These are phyloP conservation scores for Cnemophilus loriae DNA, from an alignment of 2,113 vertebrate species.

Conservation along the genomic window DNA sequence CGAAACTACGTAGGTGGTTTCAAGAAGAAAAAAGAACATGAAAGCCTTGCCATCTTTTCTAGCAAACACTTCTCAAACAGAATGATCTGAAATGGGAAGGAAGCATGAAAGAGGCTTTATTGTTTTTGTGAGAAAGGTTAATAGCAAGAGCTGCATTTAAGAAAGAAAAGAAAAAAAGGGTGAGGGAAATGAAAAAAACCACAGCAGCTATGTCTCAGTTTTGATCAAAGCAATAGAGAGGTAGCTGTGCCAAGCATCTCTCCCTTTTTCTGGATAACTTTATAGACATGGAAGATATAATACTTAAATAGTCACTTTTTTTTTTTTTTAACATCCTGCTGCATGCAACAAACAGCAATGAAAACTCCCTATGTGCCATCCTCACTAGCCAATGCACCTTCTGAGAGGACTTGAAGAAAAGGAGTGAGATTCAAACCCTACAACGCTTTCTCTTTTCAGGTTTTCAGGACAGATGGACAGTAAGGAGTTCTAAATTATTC, in stretches of 20 bases:
- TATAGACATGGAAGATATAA: not conserved
- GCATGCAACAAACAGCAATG: not conserved
- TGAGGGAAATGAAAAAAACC: not conserved
- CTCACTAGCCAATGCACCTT: not conserved
- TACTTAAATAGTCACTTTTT: not conserved
- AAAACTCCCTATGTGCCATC: not conserved
- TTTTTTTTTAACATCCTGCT: not conserved
- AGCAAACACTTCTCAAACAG: not conserved
- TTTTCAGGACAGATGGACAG: not conserved
- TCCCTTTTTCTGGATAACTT: not conserved
- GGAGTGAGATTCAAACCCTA: not conserved
- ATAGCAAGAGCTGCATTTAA: not conserved
- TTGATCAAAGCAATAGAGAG: not conserved
- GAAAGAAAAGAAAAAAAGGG: not conserved
- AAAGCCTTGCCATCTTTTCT: not conserved
- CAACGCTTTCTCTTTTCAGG: not conserved
- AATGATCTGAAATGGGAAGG: not conserved
- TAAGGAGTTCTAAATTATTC: not conserved
- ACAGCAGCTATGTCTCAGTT: not conserved
- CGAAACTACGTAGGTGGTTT: not conserved
- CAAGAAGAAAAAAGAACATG: not conserved
- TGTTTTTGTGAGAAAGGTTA: conserved; percentile 1
- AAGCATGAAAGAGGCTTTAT: conserved; percentile 9
- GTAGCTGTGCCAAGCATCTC: not conserved
- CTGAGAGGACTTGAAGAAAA: not conserved